Evolutionary conservation across 2,888 invertebrate species (phyloP).

Genomic region (Neoitamus cyanurus): DNA sequence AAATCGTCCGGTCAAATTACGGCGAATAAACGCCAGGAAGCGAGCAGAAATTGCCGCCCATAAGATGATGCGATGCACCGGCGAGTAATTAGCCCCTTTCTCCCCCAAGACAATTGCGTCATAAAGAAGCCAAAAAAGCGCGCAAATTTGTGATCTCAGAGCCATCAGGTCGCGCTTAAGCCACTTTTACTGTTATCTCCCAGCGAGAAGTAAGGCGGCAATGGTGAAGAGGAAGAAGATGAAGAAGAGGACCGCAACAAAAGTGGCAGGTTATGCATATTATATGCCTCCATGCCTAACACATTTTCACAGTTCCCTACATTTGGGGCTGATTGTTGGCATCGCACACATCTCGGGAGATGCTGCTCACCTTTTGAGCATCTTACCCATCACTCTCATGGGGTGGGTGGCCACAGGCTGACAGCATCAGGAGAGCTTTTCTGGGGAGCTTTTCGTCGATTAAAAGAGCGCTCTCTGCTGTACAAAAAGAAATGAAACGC

Average conservation of each 20-base stretch:
- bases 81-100: conserved; percentile 14
- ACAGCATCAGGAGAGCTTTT: neutral
- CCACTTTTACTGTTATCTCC: conserved; percentile 34
- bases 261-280: conserved; percentile 37
- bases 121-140: conserved; percentile 32
- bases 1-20: conserved; percentile 1
- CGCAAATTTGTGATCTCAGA: conserved; percentile 12
- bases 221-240: neutral
- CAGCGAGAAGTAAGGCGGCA: neutral
- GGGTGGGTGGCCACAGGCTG: neutral
- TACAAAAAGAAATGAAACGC: neutral
- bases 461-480: neutral
- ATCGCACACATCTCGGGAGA: neutral
- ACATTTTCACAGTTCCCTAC: conserved; percentile 33
- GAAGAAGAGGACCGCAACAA: neutral
- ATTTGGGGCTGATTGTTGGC: conserved; percentile 4
- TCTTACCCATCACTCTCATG: neutral
- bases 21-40: neutral
- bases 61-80: neutral
- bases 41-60: neutral
- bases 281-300: conserved; percentile 4
- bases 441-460: neutral
- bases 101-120: conserved; percentile 22
- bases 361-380: neutral
- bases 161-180: conserved; percentile 1